Percentiles rank a stretch among this genome's conserved stretches.
These are phyloP conservation scores for Vidua chalybeata DNA, from an alignment of 2,113 vertebrate genomes.

Conservation along the genomic window DNA sequence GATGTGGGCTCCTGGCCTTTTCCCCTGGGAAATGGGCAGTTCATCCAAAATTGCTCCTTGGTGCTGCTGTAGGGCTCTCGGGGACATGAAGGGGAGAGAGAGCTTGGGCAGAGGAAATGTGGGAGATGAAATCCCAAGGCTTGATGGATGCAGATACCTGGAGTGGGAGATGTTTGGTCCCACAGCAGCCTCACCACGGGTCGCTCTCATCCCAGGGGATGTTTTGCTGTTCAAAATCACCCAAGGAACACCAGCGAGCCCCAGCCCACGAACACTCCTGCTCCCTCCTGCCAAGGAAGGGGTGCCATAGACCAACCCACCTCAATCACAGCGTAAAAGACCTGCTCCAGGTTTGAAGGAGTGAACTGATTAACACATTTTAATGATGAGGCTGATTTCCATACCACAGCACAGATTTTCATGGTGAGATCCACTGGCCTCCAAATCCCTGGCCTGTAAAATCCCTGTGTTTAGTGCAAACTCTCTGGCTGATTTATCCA, in stretches of 20 bases:
- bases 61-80: background rate
- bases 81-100: background rate
- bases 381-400: background rate
- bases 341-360: background rate
- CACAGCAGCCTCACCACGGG: background rate
- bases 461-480: background rate
- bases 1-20: background rate
- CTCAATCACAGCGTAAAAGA: background rate
- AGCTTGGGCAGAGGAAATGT: background rate
- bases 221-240: background rate
- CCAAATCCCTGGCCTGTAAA: background rate
- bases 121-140: background rate
- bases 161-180: background rate
- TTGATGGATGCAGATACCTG: background rate
- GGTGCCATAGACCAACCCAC: background rate
- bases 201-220: background rate
- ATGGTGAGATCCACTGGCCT: background rate
- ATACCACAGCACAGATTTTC: background rate
- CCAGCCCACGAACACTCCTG: background rate
- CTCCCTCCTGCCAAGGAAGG: background rate
- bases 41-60: background rate
- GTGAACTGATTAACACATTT: background rate
- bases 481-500: background rate
- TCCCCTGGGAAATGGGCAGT: background rate
- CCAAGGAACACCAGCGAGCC: background rate